Percentiles rank a stretch among this genome's conserved stretches.
Conservation (phyloP, 2,113 vertebrate species). For the Cynopterus brachyotis region DNA sequence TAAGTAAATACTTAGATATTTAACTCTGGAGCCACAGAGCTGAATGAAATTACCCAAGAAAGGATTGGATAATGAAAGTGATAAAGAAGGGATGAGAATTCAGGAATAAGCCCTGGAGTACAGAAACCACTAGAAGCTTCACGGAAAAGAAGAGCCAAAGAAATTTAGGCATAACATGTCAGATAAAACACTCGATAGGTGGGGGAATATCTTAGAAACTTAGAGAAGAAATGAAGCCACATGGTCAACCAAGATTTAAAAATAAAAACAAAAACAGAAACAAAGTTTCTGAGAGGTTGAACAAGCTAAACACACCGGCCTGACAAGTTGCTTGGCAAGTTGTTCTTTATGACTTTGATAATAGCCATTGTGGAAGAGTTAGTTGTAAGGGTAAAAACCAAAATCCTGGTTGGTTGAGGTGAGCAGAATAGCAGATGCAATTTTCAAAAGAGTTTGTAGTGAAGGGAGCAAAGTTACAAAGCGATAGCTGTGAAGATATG, state of each 20-base stretch:
- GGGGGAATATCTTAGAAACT: neutral
- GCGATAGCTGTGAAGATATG: neutral
- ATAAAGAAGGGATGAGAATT: neutral
- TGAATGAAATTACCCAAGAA: neutral
- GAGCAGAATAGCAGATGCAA: neutral
- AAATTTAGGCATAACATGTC: neutral
- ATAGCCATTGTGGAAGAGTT: neutral
- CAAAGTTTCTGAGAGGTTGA: neutral
- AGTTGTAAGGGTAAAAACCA: neutral
- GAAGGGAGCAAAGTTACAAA: neutral
- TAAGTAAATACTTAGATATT: neutral
- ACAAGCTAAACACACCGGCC: neutral
- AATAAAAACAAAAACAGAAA: neutral
- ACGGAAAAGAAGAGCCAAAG: neutral
- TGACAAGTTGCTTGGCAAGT: too few species aligned
- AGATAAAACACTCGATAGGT: neutral
- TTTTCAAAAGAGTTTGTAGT: neutral
- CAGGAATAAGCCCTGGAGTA: neutral
- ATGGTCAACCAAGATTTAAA: neutral
- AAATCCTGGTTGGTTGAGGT: neutral
- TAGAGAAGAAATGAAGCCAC: neutral
- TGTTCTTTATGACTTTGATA: neutral
- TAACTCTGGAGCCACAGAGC: neutral
- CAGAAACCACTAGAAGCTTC: neutral
- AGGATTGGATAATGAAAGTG: neutral